Percentiles rank a stretch among this genome's conserved stretches.
These are phyloP conservation scores for Lepus oiostolus DNA, from an alignment of 2,797 vertebrate species.

Conservation along the genomic window DNA sequence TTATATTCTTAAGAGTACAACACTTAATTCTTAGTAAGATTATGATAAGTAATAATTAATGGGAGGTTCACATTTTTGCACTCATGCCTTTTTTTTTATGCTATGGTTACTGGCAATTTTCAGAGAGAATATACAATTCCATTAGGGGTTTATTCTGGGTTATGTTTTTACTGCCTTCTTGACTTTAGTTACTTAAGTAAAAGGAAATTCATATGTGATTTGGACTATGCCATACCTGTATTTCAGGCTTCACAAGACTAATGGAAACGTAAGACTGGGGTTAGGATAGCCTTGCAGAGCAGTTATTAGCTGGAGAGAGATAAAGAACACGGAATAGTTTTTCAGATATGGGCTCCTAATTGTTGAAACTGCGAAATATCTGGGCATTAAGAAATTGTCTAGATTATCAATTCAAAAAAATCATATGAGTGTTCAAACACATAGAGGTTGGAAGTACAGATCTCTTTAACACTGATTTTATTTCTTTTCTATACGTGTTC, in stretches of 20 bases:
- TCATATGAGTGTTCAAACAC: not conserved
- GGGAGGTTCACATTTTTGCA: not conserved
- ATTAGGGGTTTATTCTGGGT: not conserved
- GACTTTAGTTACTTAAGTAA: not conserved
- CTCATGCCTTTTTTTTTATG: not conserved
- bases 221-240: not conserved
- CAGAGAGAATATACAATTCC: not conserved
- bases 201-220: not conserved
- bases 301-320: not conserved
- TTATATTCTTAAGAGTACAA: not conserved
- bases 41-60: not conserved
- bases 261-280: not conserved
- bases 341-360: not conserved
- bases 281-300: too few relatives aligned
- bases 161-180: not conserved
- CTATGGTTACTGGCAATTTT: not conserved
- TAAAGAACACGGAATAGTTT: not conserved
- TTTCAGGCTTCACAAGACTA: not conserved
- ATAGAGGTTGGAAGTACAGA: not conserved
- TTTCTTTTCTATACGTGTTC: not conserved
- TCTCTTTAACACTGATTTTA: not conserved
- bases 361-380: not conserved
- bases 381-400: not conserved
- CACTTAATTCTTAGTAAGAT: not conserved
- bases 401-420: not conserved